Evolutionary conservation across 2,113 vertebrate genomes (phyloP).

Genomic region (Pelecanoides urinatrix): DNA sequence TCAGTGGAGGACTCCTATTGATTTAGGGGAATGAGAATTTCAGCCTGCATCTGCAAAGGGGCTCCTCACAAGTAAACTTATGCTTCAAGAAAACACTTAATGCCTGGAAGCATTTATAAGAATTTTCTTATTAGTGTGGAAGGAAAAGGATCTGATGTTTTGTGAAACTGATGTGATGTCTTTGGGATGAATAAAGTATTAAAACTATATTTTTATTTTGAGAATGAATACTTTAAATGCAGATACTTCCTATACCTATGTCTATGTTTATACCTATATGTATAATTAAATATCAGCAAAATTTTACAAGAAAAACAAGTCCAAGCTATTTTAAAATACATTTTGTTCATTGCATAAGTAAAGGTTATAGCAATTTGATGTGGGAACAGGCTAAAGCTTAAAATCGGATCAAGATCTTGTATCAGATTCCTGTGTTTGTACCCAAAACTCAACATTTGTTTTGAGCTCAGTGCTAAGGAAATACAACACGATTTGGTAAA

Average conservation of each 20-base stretch:
- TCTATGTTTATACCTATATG: background rate
- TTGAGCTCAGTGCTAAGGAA: background rate
- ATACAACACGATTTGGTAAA: background rate
- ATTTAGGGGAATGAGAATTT: background rate
- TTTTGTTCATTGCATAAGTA: background rate
- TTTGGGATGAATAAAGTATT: background rate
- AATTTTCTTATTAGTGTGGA: background rate
- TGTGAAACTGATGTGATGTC: background rate
- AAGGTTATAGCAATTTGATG: background rate
- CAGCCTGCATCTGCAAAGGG: background rate
- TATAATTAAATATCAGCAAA: background rate
- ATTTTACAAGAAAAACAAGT: background rate
- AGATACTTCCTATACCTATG: background rate
- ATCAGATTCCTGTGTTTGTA: background rate
- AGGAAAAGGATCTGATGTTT: background rate
- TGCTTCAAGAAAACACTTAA: background rate
- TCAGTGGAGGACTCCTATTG: background rate
- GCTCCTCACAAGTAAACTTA: background rate
- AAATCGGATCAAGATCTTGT: background rate
- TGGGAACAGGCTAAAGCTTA: background rate
- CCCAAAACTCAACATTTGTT: background rate
- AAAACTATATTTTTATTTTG: background rate
- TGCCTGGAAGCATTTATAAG: background rate
- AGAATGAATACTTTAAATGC: background rate
- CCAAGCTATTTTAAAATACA: background rate